A percentile compares a stretch with the other conserved stretches of the same genome.
These are phyloP conservation scores for Bombus superbus DNA, from an alignment of 1,140 invertebrate genomes.

Conservation along the genomic window DNA sequence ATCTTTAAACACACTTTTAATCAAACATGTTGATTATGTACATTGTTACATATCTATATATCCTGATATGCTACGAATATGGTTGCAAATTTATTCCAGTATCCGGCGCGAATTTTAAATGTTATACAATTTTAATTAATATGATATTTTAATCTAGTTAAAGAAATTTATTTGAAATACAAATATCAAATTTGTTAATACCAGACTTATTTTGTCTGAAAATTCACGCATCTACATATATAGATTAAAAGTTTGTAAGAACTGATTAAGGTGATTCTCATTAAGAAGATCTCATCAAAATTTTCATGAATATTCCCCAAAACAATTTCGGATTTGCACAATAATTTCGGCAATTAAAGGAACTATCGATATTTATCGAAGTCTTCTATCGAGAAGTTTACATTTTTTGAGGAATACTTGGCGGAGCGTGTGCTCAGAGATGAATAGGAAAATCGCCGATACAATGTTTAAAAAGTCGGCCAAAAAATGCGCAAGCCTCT, in stretches of 20 bases:
- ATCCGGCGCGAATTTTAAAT: neutral
- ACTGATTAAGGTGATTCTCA: neutral
- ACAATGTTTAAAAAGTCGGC: too few species aligned
- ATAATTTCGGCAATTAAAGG: neutral
- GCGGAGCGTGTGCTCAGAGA: neutral
- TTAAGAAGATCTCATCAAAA: neutral
- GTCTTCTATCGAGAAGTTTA: slow-evolving; percentile 7
- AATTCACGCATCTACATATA: neutral
- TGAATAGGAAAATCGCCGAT: too few species aligned
- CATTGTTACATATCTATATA: neutral
- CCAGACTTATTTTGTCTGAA: neutral
- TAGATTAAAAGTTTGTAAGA: neutral
- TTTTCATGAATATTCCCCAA: neutral
- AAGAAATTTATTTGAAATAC: neutral
- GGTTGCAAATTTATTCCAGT: neutral
- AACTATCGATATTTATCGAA: slow-evolving; percentile 33
- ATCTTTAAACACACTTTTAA: neutral
- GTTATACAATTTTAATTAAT: neutral
- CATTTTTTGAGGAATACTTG: slow-evolving; percentile 5
- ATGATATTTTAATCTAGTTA: neutral
- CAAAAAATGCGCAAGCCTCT: too few species aligned
- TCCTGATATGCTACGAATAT: neutral
- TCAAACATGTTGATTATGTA: neutral
- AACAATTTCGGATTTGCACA: too few species aligned
- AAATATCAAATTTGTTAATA: neutral